phyloP scores from a whole-genome alignment of 2,797 vertebrate species.

The Bucorvus abyssinicus region DNA sequence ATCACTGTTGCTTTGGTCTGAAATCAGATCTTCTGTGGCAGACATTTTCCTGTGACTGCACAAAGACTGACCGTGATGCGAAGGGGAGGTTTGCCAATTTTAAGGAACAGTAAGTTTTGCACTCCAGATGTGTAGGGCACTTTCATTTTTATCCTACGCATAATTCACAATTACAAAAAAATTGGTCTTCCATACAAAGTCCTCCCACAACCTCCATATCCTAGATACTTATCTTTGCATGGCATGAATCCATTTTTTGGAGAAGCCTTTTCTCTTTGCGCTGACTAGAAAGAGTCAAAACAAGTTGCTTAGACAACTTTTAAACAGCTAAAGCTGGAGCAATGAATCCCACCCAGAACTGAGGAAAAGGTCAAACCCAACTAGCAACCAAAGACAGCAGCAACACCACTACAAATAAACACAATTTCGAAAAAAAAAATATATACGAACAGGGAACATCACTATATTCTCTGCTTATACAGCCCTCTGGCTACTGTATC shows the following conservation, averaged over 20 bases:
- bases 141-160: neutral
- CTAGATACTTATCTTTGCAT: neutral
- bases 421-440: neutral
- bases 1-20: neutral
- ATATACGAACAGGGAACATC: neutral
- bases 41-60: neutral
- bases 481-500: neutral
- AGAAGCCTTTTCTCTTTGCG: neutral
- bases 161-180: neutral
- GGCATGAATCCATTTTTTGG: neutral
- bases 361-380: neutral
- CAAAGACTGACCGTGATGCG: neutral
- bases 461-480: neutral
- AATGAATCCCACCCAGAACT: neutral
- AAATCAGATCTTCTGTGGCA: neutral
- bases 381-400: neutral
- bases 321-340: neutral
- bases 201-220: neutral
- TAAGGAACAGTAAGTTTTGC: neutral
- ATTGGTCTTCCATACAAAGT: neutral
- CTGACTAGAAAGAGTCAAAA: neutral
- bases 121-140: neutral
- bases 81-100: neutral
- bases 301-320: neutral
- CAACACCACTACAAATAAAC: neutral